phyloP scores from a whole-genome alignment of 2,888 invertebrate genomes.

The Latheticus oryzae region DNA sequence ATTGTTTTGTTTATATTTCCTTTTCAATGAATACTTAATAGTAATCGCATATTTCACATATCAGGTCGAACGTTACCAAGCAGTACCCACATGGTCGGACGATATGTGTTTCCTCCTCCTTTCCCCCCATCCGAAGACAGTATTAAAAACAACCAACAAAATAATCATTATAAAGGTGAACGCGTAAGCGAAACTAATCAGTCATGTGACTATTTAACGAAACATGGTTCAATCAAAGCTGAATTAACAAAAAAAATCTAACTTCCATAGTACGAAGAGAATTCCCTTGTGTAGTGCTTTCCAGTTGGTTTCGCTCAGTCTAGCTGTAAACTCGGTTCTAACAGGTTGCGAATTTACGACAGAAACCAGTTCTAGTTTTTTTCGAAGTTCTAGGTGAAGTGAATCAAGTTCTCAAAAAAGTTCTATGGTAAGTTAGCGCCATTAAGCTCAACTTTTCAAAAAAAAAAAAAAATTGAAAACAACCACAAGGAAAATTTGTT shows the following conservation, averaged over 20 bases:
- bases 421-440: conserved; percentile 1
- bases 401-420: background rate
- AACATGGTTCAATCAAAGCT: conserved; percentile 7
- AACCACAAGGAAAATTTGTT: too few species aligned
- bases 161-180: conserved; percentile 23
- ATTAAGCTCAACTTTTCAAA: too few species aligned
- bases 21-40: too few species aligned
- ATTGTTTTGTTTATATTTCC: too few species aligned
- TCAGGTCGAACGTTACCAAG: too few species aligned
- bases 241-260: conserved; percentile 18
- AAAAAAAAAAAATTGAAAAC: too few species aligned
- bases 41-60: too few species aligned
- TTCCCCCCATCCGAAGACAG: background rate
- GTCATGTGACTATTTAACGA: conserved; percentile 12
- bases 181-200: conserved; percentile 25
- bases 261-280: conserved; percentile 12
- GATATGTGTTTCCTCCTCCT: background rate
- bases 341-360: conserved; percentile 7
- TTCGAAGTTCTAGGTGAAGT: background rate
- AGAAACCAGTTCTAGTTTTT: conserved; percentile 8
- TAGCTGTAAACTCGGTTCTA: conserved; percentile 13
- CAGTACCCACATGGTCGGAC: too few species aligned
- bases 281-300: conserved; percentile 31
- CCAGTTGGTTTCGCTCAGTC: conserved; percentile 30
- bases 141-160: too few species aligned